phyloP scores from a whole-genome alignment of 2,888 invertebrate species.

The Limenitis camilla region DNA sequence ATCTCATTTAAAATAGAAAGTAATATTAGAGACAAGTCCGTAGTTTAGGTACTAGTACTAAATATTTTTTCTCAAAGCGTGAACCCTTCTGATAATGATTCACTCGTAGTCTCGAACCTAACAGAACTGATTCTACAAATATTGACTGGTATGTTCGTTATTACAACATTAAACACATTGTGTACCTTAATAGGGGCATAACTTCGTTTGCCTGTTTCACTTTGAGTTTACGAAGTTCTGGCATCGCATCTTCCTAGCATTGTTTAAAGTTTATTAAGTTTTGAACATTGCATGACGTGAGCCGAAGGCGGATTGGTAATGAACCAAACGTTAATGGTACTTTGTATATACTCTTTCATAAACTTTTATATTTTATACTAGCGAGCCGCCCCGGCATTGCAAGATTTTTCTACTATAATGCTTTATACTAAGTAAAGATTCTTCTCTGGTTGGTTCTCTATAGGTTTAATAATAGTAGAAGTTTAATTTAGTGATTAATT shows the following conservation, averaged over 20 bases:
- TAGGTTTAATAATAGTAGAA: too few species aligned
- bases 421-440: too few species aligned
- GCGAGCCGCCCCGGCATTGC: too few species aligned
- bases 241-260: constrained; percentile 66
- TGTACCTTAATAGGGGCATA: constrained; percentile 58
- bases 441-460: too few species aligned
- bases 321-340: constrained; percentile 21
- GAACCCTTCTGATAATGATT: too few species aligned
- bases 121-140: constrained; percentile 5
- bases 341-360: constrained; percentile 10
- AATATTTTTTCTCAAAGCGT: too few species aligned
- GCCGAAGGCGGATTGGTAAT: constrained; percentile 53
- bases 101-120: too few species aligned
- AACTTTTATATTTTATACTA: neutral
- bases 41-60: too few species aligned
- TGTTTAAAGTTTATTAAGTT: constrained; percentile 71
- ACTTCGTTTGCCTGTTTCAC: constrained; percentile 56
- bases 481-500: too few species aligned
- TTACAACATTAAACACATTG: constrained; percentile 54
- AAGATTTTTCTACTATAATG: too few species aligned
- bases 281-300: constrained; percentile 60
- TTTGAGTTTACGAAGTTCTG: constrained; percentile 60
- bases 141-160: constrained; percentile 33
- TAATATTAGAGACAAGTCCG: too few species aligned
- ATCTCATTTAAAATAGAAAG: too few species aligned